These are phyloP conservation scores for Laticauda laticaudata DNA, from an alignment of 2,113 vertebrate species.

Conservation along the genomic window DNA sequence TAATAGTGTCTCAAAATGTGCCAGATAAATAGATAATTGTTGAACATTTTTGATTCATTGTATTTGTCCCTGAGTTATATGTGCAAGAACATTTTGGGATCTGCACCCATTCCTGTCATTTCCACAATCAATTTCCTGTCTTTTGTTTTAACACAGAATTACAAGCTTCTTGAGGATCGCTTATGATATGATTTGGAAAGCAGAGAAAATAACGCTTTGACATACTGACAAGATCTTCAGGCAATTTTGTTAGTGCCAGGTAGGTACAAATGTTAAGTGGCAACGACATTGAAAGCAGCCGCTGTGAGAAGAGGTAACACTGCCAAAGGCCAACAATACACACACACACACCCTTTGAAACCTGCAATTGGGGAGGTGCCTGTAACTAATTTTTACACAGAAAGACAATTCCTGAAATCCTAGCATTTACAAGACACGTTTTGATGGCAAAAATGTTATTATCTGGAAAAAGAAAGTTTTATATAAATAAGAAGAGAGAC, in stretches of 20 bases:
- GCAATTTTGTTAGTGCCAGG: constrained; percentile 10
- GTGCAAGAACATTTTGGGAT: neutral
- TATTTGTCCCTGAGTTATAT: neutral
- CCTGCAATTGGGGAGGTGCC: neutral
- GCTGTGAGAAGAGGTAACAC: neutral
- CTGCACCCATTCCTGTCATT: neutral
- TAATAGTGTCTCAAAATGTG: neutral
- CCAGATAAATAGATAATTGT: neutral
- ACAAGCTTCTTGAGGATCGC: neutral
- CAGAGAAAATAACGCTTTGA: neutral
- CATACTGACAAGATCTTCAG: neutral
- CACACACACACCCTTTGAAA: constrained; percentile 1
- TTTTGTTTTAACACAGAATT: neutral
- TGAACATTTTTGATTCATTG: neutral
- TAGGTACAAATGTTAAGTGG: constrained; percentile 1
- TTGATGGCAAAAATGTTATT: neutral
- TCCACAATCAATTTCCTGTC: neutral
- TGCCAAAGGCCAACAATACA: neutral
- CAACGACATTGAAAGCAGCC: neutral
- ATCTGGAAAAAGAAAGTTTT: neutral
- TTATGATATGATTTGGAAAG: neutral
- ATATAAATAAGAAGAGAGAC: neutral
- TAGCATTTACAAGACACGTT: neutral
- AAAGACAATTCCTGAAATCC: neutral
- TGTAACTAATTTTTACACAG: neutral